phyloP scores from a whole-genome alignment of 1,140 invertebrate genomes.

The Cyphomyrmex costatus region DNA sequence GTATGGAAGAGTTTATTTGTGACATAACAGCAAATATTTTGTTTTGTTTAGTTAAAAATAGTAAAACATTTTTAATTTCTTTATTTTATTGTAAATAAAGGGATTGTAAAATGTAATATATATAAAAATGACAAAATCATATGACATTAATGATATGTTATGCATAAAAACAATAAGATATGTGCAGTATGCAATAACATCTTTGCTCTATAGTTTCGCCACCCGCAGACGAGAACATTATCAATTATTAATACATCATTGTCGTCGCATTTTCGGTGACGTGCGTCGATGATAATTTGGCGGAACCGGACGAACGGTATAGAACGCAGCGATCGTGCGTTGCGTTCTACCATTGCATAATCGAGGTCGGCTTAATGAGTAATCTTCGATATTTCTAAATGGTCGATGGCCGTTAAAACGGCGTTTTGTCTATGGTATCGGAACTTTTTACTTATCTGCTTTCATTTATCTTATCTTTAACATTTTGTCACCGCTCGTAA shows the following conservation, averaged over 20 bases:
- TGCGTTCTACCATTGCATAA: constrained; percentile 44
- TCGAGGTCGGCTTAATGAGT: constrained; percentile 25
- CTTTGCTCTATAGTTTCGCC: background rate
- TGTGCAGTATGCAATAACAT: background rate
- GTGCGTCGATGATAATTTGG: constrained; percentile 14
- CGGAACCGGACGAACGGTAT: constrained; percentile 6
- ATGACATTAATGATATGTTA: background rate
- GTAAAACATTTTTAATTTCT: background rate
- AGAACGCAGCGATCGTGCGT: background rate
- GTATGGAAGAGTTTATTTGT: constrained; percentile 7
- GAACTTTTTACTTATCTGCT: constrained; percentile 18
- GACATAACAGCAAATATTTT: background rate
- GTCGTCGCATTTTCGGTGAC: constrained; percentile 9
- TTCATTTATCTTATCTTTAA: background rate
- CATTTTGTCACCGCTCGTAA: background rate
- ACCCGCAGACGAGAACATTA: background rate
- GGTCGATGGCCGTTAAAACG: background rate
- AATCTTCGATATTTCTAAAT: constrained; percentile 43
- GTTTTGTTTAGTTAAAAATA: background rate
- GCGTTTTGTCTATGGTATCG: background rate
- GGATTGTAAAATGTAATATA: background rate
- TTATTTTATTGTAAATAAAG: background rate
- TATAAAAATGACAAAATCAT: background rate
- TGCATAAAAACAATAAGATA: background rate
- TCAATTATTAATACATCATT: background rate